Evolutionary conservation across 2,888 invertebrate species (phyloP).

Genomic region (Temnothorax ravouxi): DNA sequence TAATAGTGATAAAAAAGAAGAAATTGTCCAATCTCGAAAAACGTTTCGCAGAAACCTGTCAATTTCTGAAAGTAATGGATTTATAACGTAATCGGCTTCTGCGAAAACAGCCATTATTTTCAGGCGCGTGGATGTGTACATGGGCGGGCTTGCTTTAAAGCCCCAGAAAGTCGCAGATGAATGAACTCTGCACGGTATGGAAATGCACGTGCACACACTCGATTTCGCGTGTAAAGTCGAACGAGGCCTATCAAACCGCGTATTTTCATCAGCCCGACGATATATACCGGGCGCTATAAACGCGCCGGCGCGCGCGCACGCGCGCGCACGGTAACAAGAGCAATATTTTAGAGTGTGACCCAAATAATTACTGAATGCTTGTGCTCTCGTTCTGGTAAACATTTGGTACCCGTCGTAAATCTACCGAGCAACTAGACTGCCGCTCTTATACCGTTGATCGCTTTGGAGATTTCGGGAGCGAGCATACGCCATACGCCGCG

Average conservation of each 20-base stretch:
- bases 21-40: neutral
- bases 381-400: slow-evolving; percentile 65
- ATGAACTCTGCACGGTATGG: slow-evolving; percentile 53
- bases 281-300: slow-evolving; percentile 73
- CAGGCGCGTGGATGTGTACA: slow-evolving; percentile 19
- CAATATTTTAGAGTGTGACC: slow-evolving; percentile 80
- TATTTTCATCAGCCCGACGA: slow-evolving; percentile 73
- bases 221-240: slow-evolving; percentile 48
- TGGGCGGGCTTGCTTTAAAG: slow-evolving; percentile 47
- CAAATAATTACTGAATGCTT: slow-evolving; percentile 76
- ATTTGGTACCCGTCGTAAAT: slow-evolving; percentile 64
- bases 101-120: slow-evolving; percentile 62
- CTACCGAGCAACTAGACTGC: slow-evolving; percentile 57
- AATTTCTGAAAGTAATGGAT: slow-evolving; percentile 53
- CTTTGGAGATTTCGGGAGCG: slow-evolving; percentile 54
- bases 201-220: slow-evolving; percentile 35
- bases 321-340: slow-evolving; percentile 74
- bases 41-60: slow-evolving; percentile 19
- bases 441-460: slow-evolving; percentile 39
- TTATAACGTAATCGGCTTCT: slow-evolving; percentile 58
- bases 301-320: slow-evolving; percentile 58
- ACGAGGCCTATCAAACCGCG: slow-evolving; percentile 61
- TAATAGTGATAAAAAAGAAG: too few relatives aligned
- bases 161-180: slow-evolving; percentile 60
- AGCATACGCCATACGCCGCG: slow-evolving; percentile 8